These are phyloP conservation scores for Trachops cirrhosus DNA, from an alignment of 2,797 vertebrate genomes.

Conservation along the genomic window DNA sequence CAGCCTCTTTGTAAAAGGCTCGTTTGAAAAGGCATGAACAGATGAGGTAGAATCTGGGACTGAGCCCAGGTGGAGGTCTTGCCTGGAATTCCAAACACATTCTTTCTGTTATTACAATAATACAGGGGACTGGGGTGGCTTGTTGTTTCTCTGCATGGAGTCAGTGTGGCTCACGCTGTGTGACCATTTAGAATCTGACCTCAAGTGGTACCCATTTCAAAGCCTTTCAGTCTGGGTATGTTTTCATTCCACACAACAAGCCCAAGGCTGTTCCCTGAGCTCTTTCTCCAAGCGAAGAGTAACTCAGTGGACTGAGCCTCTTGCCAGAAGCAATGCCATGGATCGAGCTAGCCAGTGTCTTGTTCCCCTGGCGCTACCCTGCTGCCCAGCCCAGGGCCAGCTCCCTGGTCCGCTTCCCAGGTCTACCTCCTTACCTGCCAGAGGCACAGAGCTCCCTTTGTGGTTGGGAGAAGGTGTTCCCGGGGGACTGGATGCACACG, in stretches of 20 bases:
- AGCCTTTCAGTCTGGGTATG: slow-evolving; percentile 73
- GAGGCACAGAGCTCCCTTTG: background rate
- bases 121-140: slow-evolving; percentile 77
- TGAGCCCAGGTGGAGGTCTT: slow-evolving; percentile 80
- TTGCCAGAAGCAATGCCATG: slow-evolving; percentile 22
- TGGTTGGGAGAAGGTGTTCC: background rate
- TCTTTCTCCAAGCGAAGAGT: slow-evolving; percentile 65
- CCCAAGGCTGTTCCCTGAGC: slow-evolving; percentile 35
- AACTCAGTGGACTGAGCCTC: slow-evolving; percentile 36
- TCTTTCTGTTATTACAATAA: slow-evolving; percentile 84
- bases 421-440: background rate
- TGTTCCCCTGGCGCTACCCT: background rate
- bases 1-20: slow-evolving; percentile 62
- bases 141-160: slow-evolving; percentile 69
- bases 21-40: slow-evolving; percentile 64
- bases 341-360: background rate
- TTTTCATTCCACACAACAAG: slow-evolving; percentile 74
- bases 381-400: background rate
- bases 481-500: background rate
- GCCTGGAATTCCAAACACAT: slow-evolving; percentile 81
- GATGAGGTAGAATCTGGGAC: slow-evolving; percentile 77
- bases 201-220: slow-evolving; percentile 78
- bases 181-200: slow-evolving; percentile 80
- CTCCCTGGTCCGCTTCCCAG: background rate
- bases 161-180: slow-evolving; percentile 77